Conservation (phyloP, 1,140 invertebrate species). For the Dendroctonus ponderosae region DNA sequence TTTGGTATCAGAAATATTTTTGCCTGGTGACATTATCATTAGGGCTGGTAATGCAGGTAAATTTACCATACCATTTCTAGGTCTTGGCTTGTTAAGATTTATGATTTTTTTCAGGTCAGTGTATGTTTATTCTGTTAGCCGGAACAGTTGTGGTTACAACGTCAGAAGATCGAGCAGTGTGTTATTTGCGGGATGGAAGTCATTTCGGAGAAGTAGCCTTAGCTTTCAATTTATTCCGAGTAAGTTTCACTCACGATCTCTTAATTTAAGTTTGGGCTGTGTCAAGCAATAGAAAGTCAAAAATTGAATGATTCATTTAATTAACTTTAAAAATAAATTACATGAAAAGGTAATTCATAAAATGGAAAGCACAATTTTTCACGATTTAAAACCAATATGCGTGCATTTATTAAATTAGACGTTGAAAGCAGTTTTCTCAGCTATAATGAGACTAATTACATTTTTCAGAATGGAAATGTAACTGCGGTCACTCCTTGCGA, state of each 20-base stretch:
- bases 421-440: too few relatives aligned
- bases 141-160: constrained; percentile 14
- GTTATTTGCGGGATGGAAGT: constrained; percentile 12
- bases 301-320: too few relatives aligned
- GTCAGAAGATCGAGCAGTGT: neutral
- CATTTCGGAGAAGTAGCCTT: constrained; percentile 23
- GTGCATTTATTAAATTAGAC: too few relatives aligned
- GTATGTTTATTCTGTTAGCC: constrained; percentile 12
- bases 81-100: neutral
- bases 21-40: constrained; percentile 10
- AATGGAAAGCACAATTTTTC: too few relatives aligned
- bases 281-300: too few relatives aligned
- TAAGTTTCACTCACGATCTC: constrained; percentile 1
- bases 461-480: constrained; percentile 1
- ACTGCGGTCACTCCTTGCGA: constrained; percentile 16
- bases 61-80: neutral
- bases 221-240: constrained; percentile 1
- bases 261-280: too few relatives aligned
- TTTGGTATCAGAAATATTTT: constrained; percentile 9
- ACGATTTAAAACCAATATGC: too few relatives aligned
- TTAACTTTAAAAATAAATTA: too few relatives aligned
- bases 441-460: too few relatives aligned
- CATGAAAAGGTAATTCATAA: too few relatives aligned
- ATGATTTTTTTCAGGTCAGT: constrained; percentile 1
- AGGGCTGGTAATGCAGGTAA: constrained; percentile 8